A percentile compares a stretch with the other conserved stretches of the same genome.
Evolutionary conservation across 2,888 invertebrate species (phyloP).

Genomic region (Pammene aurita): DNA sequence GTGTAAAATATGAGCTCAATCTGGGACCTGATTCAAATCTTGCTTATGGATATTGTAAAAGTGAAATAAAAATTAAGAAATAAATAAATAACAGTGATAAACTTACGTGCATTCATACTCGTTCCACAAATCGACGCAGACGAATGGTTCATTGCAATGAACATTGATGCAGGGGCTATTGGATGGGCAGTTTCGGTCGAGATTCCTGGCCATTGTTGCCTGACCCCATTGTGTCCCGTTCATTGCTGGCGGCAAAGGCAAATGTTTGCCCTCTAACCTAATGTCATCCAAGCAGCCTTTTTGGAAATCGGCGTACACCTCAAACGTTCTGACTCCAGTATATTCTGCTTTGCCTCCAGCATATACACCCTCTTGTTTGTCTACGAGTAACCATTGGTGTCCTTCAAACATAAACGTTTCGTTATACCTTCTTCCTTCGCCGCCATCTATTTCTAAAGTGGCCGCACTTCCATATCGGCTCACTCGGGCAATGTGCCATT

Average conservation of each 20-base stretch:
- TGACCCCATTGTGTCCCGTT: slow-evolving; percentile 98
- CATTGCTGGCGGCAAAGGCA: slow-evolving; percentile 97
- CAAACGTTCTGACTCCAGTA: slow-evolving; percentile 95
- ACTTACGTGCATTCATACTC: slow-evolving; percentile 99
- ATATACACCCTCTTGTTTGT: slow-evolving; percentile 97
- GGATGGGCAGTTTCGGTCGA: slow-evolving; percentile 96
- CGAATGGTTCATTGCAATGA: slow-evolving; percentile 96
- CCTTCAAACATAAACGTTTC: slow-evolving; percentile 95
- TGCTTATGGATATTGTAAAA: neutral
- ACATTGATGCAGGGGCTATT: slow-evolving; percentile 98
- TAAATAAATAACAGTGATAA: neutral
- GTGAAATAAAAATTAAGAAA: neutral
- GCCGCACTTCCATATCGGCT: slow-evolving; percentile 96
- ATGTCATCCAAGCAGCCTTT: slow-evolving; percentile 90
- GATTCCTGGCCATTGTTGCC: slow-evolving; percentile 95
- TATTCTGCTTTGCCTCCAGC: slow-evolving; percentile 98
- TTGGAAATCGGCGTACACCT: slow-evolving; percentile 97
- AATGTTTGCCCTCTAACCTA: slow-evolving; percentile 95
- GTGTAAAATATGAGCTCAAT: too few species aligned
- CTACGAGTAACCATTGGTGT: slow-evolving; percentile 95
- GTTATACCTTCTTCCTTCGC: slow-evolving; percentile 96
- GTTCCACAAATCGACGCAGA: slow-evolving; percentile 98
- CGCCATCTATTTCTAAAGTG: slow-evolving; percentile 95
- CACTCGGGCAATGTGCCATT: slow-evolving; percentile 97
- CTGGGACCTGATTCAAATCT: too few species aligned